Evolutionary conservation across 2,113 vertebrate genomes (phyloP), one percentile per base, ranked within the genome.

Genomic region (Colistium nudipinnis): DNA sequence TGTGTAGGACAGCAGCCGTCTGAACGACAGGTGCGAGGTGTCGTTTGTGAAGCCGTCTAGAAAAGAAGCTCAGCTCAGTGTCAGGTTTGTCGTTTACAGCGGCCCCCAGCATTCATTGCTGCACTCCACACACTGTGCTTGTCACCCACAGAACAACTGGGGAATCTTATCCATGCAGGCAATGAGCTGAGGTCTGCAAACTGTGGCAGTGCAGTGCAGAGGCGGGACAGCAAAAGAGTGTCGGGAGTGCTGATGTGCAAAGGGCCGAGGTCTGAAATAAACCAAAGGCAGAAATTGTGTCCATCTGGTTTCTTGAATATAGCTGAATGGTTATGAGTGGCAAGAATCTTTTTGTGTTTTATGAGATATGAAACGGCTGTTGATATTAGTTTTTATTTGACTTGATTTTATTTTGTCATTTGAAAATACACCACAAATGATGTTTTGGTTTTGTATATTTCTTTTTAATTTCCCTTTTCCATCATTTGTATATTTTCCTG

Each of bases 21-120:
- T 77, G 82, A 87, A 9, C 9, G 80, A 87, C 84, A 88, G 69
- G 28, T 84, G 70, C 33, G 36, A 31, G n/a, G 81, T 86, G 81
- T 72, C 39, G n/a, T n/a, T n/a, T n/a, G n/a, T n/a, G n/a, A n/a
- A n/a, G n/a, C n/a, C n/a, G n/a, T n/a, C n/a, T n/a, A n/a, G n/a
- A n/a, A n/a, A n/a, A n/a, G n/a, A 17, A 1, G 39, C 52, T 52
- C 5, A 20, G 43, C 36, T 39, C 13, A 0, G 62, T 51, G 31
- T 39, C 4, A 8, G 24, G 31, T 48, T 51, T 70, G 67, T 4
- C 47, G 27, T 77, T 69, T 75, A 65, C 31, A 45, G 48, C 0
- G 2, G 28, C 41, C 16, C 52, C 7, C 13, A 1, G 36, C 14
- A n/a, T 20, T 36, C 22, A 6, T 0, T 7, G 52, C 67, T 47